phyloP scores from a whole-genome alignment of 53 echinoderm and acorn worm genomes.

The Echinometra lucunter region DNA sequence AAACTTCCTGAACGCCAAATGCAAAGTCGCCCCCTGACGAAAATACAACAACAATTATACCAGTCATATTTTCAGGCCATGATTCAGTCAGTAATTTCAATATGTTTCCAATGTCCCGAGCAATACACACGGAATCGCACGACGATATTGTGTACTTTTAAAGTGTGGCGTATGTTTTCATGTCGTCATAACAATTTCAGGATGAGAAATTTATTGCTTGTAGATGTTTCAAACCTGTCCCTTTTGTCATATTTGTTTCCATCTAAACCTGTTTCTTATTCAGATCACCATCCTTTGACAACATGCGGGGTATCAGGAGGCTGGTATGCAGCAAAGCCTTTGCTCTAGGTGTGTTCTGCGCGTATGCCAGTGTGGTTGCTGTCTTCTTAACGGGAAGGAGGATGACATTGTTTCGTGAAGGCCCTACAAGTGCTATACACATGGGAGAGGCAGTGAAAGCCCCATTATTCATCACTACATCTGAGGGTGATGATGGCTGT shows the following conservation, averaged over 20 bases:
- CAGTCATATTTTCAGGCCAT: too few species aligned
- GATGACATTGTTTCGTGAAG: background rate
- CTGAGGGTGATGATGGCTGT: background rate
- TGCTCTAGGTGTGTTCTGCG: constrained; percentile 18
- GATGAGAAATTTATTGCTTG: too few species aligned
- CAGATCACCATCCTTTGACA: background rate
- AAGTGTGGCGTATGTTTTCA: too few species aligned
- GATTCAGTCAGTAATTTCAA: too few species aligned
- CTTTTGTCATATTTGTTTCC: background rate
- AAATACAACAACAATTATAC: too few species aligned
- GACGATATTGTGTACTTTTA: too few species aligned
- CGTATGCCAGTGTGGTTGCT: background rate
- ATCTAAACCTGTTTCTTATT: background rate
- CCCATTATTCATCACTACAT: background rate
- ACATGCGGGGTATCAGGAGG: background rate
- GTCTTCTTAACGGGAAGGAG: background rate
- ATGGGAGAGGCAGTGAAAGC: background rate
- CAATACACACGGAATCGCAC: too few species aligned
- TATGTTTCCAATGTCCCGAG: too few species aligned
- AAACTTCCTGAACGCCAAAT: too few species aligned
- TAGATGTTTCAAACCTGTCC: background rate
- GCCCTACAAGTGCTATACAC: background rate
- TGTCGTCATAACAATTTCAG: too few species aligned
- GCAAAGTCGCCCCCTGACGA: too few species aligned
- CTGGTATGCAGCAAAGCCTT: constrained; percentile 10